Evolutionary conservation across 1,140 invertebrate genomes (phyloP), one percentile per base, ranked within the genome.

Genomic region (Anthonomus grandis): DNA sequence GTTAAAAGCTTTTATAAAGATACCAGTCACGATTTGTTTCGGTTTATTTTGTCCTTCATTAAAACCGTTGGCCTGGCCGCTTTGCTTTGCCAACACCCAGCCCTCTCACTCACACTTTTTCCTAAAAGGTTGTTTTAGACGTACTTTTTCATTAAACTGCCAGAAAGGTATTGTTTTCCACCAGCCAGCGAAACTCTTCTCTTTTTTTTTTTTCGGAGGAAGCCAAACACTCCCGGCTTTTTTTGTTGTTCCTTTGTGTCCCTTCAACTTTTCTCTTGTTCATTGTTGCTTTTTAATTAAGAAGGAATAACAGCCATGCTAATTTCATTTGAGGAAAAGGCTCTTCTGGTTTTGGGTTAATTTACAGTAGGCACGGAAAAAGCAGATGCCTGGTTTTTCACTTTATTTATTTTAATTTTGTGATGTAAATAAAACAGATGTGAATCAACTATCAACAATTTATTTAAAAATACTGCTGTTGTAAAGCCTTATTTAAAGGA

Each of bases 41-140:
- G 18, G 49, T 51, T 51, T 51, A 51, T 51, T 51, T 41, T 51
- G 49, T 41, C 49, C 41, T 51, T 51, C 22, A 51, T 51, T 51
- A 51, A 51, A 51, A 51, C 49, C 2, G 38, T 17, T 41, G 10
- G 38, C 17, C 18, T 12, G 12, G 38, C 17, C 17, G 9, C 18
- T 17, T 1, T 12, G 17, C 41, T 21, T n/a, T 17, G 21, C 22
- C 24, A 46, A 15, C 24, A 37, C 31, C 47, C 9, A 36, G 12
- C 18, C 44, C 44, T 51, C 36, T 34, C 49, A 36, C n/a, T n/a
- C n/a, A n/a, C 36, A 38, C 49, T 39, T 51, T 34, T 51, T 41
- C 36, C 49, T 39, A 34, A 51, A 51, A 51, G 49, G 49, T 39
- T 51, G 49, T 51, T 51, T 51, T 36, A 51, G 36, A 51, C 49